Evolutionary conservation across 2,113 vertebrate species (phyloP).

Genomic region (Cynoglossus semilaevis): DNA sequence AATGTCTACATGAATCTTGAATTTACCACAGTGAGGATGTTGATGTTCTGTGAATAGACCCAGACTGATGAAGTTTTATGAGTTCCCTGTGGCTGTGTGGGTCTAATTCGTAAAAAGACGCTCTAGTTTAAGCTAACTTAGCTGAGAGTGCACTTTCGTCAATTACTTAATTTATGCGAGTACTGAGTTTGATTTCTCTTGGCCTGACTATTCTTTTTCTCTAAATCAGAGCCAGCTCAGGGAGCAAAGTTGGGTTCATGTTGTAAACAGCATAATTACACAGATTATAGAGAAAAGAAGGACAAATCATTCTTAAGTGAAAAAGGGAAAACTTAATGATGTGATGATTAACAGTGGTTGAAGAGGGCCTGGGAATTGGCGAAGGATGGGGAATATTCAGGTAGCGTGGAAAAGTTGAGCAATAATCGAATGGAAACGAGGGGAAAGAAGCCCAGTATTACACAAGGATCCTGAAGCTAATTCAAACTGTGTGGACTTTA

Average conservation of each 20-base stretch:
- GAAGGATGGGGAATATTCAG: neutral
- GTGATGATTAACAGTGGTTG: neutral
- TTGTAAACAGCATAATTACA: constrained; percentile 14
- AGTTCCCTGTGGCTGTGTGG: neutral
- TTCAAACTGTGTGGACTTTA: too few relatives aligned
- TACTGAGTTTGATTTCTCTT: constrained; percentile 29
- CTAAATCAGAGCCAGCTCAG: neutral
- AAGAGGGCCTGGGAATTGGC: neutral
- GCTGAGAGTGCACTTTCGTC: constrained; percentile 12
- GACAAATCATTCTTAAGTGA: constrained; percentile 6
- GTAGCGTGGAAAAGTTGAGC: neutral
- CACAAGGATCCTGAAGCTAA: too few relatives aligned
- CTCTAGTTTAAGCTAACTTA: constrained; percentile 16
- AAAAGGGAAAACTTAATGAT: constrained; percentile 5
- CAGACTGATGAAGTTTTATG: constrained; percentile 13
- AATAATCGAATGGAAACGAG: too few relatives aligned
- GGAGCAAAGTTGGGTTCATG: neutral
- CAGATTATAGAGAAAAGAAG: constrained; percentile 4
- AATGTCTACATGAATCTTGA: too few relatives aligned
- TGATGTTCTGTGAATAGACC: too few relatives aligned
- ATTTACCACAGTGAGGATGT: neutral
- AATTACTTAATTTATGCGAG: constrained; percentile 19
- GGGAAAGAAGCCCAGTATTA: too few relatives aligned
- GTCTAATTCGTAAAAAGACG: constrained; percentile 8
- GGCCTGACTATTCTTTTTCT: constrained; percentile 15